A percentile compares a stretch with the other conserved stretches of the same genome.
These are phyloP conservation scores for Apis mellifera DNA, from an alignment of 1,140 invertebrate genomes.

Conservation along the genomic window Amel_HAv3.1 CM009939.2:6167501-6168000, in stretches of 20 bases:
- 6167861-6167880: constrained; percentile 85
- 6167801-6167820: constrained; percentile 96
- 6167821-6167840: constrained; percentile 96
- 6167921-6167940: background rate
- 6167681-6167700: background rate
- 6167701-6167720: constrained; percentile 88
- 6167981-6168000: background rate
- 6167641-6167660: too few species aligned
- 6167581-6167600: too few species aligned
- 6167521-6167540: constrained; percentile 83
- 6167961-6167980: background rate
- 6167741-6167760: constrained; percentile 96
- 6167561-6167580: too few species aligned
- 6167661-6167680: background rate
- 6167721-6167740: constrained; percentile 93
- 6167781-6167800: constrained; percentile 94
- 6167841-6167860: constrained; percentile 88
- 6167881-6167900: constrained; percentile 78
- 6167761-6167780: constrained; percentile 97
- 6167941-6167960: constrained; percentile 3
- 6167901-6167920: background rate
- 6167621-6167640: too few species aligned
- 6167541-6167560: background rate
- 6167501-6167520: constrained; percentile 92
- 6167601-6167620: too few species aligned